A percentile compares a stretch with the other conserved stretches of the same genome.
Evolutionary conservation across 2,113 vertebrate species (phyloP).

Genomic region (Anguilla japonica): DNA sequence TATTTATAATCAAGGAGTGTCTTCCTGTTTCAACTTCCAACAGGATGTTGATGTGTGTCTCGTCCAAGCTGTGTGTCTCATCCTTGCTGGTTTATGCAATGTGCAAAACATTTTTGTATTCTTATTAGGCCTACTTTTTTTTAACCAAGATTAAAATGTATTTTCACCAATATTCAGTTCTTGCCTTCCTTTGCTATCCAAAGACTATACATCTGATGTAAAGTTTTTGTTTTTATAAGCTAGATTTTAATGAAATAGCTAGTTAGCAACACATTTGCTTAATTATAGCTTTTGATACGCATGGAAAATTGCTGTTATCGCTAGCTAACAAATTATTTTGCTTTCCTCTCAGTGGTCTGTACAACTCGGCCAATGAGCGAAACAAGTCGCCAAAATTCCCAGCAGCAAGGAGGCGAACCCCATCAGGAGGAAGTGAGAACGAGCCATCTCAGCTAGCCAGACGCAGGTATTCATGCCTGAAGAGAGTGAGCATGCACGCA

Average conservation of each 20-base stretch:
- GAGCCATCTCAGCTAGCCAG: conserved; percentile 70
- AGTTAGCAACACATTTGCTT: neutral
- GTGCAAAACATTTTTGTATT: neutral
- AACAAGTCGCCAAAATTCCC: conserved; percentile 84
- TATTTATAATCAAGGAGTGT: neutral
- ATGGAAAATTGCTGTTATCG: neutral
- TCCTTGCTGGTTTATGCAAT: neutral
- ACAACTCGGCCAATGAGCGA: conserved; percentile 75
- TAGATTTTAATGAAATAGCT: neutral
- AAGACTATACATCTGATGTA: neutral
- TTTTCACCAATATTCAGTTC: neutral
- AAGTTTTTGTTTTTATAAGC: neutral
- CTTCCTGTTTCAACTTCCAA: neutral
- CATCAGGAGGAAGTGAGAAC: conserved; percentile 78
- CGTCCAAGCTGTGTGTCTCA: neutral
- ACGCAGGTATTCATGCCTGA: conserved; percentile 59
- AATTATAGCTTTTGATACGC: neutral
- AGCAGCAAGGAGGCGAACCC: conserved; percentile 67
- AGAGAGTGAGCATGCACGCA: neutral
- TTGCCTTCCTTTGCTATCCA: neutral
- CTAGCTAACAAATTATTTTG: neutral
- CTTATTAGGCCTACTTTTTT: neutral
- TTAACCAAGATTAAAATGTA: neutral
- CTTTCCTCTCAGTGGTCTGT: conserved; percentile 72
- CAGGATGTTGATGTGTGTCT: neutral